phyloP scores from a whole-genome alignment of 2,888 invertebrate genomes.

The Galeopsomyia nigrocyanea region DNA sequence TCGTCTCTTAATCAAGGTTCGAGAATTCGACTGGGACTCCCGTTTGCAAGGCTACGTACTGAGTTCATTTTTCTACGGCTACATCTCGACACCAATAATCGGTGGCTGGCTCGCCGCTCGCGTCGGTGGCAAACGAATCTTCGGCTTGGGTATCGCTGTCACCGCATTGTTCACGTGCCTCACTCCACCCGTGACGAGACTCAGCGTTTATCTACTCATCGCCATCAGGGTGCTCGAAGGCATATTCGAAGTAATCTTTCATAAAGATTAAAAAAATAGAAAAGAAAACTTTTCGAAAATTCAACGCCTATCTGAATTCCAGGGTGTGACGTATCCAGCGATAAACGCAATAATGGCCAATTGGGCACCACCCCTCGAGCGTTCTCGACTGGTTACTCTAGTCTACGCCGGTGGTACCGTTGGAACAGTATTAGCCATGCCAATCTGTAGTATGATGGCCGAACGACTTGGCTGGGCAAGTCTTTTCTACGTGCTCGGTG shows the following conservation, averaged over 20 bases:
- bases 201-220: constrained; percentile 78
- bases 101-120: constrained; percentile 88
- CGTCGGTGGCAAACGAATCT: constrained; percentile 88
- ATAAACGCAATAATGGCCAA: not conserved
- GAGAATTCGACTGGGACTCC: constrained; percentile 86
- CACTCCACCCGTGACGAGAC: constrained; percentile 83
- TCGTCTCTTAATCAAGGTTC: no score
- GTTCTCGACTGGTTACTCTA: not conserved
- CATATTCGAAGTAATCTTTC: constrained; percentile 78
- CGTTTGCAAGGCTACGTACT: constrained; percentile 83
- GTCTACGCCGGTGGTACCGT: not conserved
- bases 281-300: no score
- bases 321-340: no score
- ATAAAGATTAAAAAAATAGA: no score
- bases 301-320: no score
- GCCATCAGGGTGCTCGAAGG: constrained; percentile 84
- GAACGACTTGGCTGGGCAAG: not conserved
- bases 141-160: constrained; percentile 82
- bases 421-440: not conserved
- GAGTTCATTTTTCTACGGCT: constrained; percentile 92
- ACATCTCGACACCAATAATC: constrained; percentile 85
- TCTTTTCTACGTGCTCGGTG: not conserved
- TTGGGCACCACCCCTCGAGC: not conserved
- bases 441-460: not conserved
- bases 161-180: constrained; percentile 85